A percentile compares a stretch with the other conserved stretches of the same genome.
These are phyloP conservation scores for Danionella dracula DNA, from an alignment of 2,797 vertebrate genomes.

Conservation along the genomic window DNA sequence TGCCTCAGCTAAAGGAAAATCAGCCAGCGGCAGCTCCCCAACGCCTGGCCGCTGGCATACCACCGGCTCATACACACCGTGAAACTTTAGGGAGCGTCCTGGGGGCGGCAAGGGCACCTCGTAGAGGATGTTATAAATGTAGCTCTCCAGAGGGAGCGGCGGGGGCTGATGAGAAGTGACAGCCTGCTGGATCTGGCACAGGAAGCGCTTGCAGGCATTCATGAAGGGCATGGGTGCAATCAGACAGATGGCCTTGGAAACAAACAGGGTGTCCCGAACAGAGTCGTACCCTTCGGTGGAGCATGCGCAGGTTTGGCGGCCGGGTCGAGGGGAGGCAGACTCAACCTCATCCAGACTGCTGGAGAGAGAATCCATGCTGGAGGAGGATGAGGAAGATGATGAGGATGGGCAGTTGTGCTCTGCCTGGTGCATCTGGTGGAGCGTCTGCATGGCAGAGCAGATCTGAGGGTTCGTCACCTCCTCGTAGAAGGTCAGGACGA, in stretches of 20 bases:
- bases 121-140: slow-evolving; percentile 92
- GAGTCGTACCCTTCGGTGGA: slow-evolving; percentile 79
- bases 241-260: slow-evolving; percentile 93
- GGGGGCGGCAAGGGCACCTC: slow-evolving; percentile 92
- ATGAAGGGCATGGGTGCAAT: slow-evolving; percentile 93
- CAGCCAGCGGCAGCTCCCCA: slow-evolving; percentile 84
- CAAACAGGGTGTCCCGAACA: slow-evolving; percentile 83
- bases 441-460: slow-evolving; percentile 92
- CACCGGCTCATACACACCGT: slow-evolving; percentile 89
- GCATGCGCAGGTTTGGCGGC: slow-evolving; percentile 65
- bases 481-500: slow-evolving; percentile 93
- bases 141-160: slow-evolving; percentile 92
- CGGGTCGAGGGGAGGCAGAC: slow-evolving; percentile 52
- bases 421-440: slow-evolving; percentile 94
- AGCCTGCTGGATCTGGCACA: slow-evolving; percentile 85
- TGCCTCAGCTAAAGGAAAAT: slow-evolving; percentile 86
- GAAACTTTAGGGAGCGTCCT: slow-evolving; percentile 89
- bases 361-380: slow-evolving; percentile 92
- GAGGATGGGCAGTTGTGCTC: slow-evolving; percentile 80
- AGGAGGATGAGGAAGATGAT: slow-evolving; percentile 83
- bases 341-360: slow-evolving; percentile 87
- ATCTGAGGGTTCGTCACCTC: slow-evolving; percentile 89
- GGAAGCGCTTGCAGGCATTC: slow-evolving; percentile 88
- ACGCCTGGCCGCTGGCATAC: slow-evolving; percentile 90
- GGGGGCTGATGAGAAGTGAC: slow-evolving; percentile 83